Evolutionary conservation across 2,888 invertebrate genomes (phyloP).

Genomic region (Thecophora atra): DNA sequence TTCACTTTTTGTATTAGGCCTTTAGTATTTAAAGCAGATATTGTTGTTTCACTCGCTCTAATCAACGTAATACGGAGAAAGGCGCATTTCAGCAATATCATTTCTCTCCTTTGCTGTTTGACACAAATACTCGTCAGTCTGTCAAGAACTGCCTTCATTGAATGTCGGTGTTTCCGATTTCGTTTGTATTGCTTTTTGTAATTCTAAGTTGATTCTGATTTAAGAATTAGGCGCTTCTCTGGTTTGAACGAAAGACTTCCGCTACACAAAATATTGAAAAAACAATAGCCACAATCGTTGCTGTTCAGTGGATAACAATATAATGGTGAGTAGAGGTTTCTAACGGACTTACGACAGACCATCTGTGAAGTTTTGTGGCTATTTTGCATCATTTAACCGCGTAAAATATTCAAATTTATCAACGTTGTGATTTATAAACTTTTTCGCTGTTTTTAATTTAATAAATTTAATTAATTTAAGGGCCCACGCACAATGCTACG

Average conservation of each 20-base stretch:
- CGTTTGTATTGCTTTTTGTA: background rate
- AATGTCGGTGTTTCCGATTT: background rate
- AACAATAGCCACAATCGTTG: background rate
- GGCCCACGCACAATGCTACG: no score
- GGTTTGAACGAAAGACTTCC: constrained; percentile 17
- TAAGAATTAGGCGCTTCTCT: constrained; percentile 5
- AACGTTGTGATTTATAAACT: no score
- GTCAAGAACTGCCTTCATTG: constrained; percentile 13
- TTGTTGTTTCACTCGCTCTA: no score
- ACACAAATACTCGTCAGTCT: constrained; percentile 19
- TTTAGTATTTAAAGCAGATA: no score
- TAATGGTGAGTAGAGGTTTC: constrained; percentile 14
- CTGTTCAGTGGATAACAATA: constrained; percentile 16
- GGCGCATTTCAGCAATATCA: background rate
- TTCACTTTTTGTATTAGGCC: no score
- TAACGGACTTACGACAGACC: background rate
- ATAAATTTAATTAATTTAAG: no score
- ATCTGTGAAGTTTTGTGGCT: no score
- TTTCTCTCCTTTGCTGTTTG: background rate
- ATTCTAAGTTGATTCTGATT: constrained; percentile 26
- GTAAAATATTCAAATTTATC: no score
- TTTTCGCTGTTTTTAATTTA: no score
- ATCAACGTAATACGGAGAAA: no score
- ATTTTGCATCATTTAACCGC: no score
- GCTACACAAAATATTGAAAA: background rate